These are phyloP conservation scores for human (Homo sapiens) DNA, from an alignment of 2,113 vertebrate species.

Conservation along the genomic window DNA sequence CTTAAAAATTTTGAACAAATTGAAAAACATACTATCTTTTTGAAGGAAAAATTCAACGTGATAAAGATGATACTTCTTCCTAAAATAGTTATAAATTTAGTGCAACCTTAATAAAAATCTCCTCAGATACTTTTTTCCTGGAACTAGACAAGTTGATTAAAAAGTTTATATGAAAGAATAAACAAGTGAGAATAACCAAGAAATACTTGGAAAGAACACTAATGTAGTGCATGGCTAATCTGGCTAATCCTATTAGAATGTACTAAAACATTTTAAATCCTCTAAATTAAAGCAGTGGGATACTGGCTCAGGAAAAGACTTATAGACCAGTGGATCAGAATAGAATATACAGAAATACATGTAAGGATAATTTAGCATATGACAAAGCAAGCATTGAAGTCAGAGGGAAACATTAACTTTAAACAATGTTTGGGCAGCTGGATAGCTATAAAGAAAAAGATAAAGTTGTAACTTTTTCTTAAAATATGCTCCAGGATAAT, in stretches of 20 bases:
- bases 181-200: neutral
- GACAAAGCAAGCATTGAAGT: neutral
- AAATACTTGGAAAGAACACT: constrained; percentile 39
- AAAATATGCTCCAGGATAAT: neutral
- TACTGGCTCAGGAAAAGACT: constrained; percentile 6
- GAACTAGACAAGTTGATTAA: constrained; percentile 6
- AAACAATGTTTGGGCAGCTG: neutral
- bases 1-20: constrained; percentile 11
- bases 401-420: neutral
- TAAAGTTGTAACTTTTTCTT: neutral
- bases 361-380: neutral
- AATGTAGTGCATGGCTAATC: neutral
- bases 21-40: neutral
- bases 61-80: neutral
- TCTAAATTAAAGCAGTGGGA: neutral
- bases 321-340: neutral
- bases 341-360: neutral
- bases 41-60: constrained; percentile 3
- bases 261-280: constrained; percentile 5
- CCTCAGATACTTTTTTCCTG: neutral
- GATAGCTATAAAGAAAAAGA: neutral
- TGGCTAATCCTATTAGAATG: constrained; percentile 20
- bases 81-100: constrained; percentile 39
- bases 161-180: constrained; percentile 50
- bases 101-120: neutral